Evolutionary conservation across 2,797 vertebrate species (phyloP).

Genomic region (Xenopus petersii): DNA sequence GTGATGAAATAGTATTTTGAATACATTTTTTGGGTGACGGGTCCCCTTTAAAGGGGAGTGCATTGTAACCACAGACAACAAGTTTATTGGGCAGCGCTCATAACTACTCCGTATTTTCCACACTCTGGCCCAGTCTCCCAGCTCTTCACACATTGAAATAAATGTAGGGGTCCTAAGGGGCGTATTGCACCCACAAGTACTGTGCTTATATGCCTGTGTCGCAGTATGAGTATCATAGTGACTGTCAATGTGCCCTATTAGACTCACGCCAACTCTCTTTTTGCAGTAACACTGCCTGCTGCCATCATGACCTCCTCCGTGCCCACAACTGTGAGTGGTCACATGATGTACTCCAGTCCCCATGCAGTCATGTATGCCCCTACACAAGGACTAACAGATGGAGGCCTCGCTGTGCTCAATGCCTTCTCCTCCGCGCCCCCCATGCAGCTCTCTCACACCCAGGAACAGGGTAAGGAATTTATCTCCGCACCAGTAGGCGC

Average conservation of each 20-base stretch:
- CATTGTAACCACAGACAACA: too few species aligned
- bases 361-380: slow-evolving; percentile 96
- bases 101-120: too few species aligned
- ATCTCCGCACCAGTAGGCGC: neutral
- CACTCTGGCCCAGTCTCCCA: too few species aligned
- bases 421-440: slow-evolving; percentile 89
- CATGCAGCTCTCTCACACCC: slow-evolving; percentile 94
- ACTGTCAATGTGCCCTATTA: too few species aligned
- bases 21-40: too few species aligned
- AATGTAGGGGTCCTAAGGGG: neutral
- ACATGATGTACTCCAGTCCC: slow-evolving; percentile 97
- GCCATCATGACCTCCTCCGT: slow-evolving; percentile 94
- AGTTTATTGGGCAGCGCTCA: too few species aligned
- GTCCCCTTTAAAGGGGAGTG: too few species aligned
- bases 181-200: neutral
- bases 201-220: neutral
- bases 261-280: neutral
- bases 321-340: slow-evolving; percentile 89
- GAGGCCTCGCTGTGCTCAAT: slow-evolving; percentile 91
- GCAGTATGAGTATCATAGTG: too few species aligned
- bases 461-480: slow-evolving; percentile 83
- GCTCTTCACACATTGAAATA: too few species aligned
- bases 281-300: slow-evolving; percentile 85
- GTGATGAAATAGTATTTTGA: too few species aligned
- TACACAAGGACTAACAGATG: slow-evolving; percentile 82